These are phyloP conservation scores for Aphrophora alni DNA, from an alignment of 2,888 invertebrate genomes.

Conservation along the genomic window DNA sequence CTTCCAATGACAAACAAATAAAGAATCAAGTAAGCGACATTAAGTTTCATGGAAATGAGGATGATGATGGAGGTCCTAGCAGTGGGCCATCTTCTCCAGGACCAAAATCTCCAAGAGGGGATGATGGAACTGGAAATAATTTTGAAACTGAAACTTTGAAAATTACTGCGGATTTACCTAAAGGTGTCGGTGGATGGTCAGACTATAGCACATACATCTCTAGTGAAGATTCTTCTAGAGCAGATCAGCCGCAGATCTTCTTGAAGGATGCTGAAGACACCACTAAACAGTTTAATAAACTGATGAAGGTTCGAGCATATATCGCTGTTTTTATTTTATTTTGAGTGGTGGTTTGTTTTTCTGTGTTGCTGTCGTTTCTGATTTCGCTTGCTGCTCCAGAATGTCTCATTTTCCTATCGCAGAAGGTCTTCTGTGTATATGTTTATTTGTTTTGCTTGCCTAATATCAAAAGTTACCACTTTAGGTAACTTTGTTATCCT, in stretches of 20 bases:
- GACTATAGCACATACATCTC: constrained; percentile 78
- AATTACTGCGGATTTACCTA: constrained; percentile 75
- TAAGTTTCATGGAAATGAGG: constrained; percentile 26
- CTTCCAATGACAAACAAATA: neutral
- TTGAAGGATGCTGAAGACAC: constrained; percentile 20
- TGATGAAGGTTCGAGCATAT: constrained; percentile 36
- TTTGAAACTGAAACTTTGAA: constrained; percentile 58
- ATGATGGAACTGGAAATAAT: constrained; percentile 24
- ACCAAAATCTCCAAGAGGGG: constrained; percentile 28
- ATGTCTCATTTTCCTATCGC: constrained; percentile 23
- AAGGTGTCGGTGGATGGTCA: constrained; percentile 81
- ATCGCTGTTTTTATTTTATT: constrained; percentile 22
- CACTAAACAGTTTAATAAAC: constrained; percentile 36
- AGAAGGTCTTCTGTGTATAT: constrained; percentile 14
- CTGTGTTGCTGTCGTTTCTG: constrained; percentile 38
- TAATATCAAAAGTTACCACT: neutral
- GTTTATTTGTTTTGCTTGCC: neutral
- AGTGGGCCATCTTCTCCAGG: constrained; percentile 42
- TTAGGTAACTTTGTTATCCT: neutral
- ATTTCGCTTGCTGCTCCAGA: constrained; percentile 30
- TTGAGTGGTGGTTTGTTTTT: constrained; percentile 41
- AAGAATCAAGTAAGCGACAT: neutral
- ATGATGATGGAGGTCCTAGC: constrained; percentile 43
- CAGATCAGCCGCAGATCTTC: neutral
- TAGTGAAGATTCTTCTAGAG: constrained; percentile 18